These are phyloP conservation scores for Cataglyphis cursor DNA, from an alignment of 2,888 invertebrate species.

Conservation along the genomic window DNA sequence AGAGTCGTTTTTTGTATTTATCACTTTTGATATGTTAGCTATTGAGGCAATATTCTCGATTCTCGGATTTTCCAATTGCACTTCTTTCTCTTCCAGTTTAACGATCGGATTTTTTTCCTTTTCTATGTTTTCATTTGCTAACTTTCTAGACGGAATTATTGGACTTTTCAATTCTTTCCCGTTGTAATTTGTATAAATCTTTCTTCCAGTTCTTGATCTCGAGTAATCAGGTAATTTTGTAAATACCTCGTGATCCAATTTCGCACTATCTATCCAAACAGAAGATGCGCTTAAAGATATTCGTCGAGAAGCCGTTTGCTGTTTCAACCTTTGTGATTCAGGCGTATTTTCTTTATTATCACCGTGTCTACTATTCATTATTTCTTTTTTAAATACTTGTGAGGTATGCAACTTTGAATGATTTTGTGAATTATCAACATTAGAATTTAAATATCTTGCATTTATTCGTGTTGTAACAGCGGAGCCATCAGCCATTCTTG, in stretches of 20 bases:
- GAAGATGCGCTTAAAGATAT: neutral
- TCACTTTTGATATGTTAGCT: neutral
- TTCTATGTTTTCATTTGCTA: constrained; percentile 37
- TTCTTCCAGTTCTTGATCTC: constrained; percentile 80
- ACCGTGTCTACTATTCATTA: neutral
- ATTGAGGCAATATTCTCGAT: constrained; percentile 44
- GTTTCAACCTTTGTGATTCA: constrained; percentile 24
- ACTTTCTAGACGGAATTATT: constrained; percentile 61
- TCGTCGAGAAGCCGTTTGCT: constrained; percentile 27
- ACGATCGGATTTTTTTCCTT: constrained; percentile 21
- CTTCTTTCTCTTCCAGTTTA: constrained; percentile 8
- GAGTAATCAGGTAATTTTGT: constrained; percentile 61
- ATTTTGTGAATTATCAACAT: constrained; percentile 15
- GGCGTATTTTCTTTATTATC: neutral
- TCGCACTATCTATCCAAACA: constrained; percentile 7
- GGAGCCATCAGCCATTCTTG: constrained; percentile 24
- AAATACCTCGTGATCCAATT: constrained; percentile 58
- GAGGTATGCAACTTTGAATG: neutral
- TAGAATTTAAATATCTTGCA: neutral
- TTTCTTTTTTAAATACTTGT: constrained; percentile 6
- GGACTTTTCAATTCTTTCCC: constrained; percentile 71
- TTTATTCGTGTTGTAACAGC: neutral
- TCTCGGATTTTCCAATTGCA: constrained; percentile 9
- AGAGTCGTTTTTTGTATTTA: constrained; percentile 12
- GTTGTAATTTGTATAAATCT: constrained; percentile 76